A percentile compares a stretch with the other conserved stretches of the same genome.
Evolutionary conservation across 2,888 invertebrate species (phyloP).

Genomic region (Ornithoptera priamus): DNA sequence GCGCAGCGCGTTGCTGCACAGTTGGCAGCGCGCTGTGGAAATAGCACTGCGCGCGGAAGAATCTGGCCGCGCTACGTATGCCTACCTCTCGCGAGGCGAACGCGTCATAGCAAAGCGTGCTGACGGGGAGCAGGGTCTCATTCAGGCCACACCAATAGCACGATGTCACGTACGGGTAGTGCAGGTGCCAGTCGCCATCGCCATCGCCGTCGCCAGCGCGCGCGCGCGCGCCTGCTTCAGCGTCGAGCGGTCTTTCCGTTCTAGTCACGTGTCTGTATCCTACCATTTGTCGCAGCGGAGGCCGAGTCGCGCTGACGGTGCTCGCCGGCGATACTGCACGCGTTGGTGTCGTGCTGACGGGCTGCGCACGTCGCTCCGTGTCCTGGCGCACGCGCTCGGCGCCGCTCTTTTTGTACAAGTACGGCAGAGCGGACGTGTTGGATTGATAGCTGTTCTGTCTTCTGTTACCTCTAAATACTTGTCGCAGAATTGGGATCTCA

Average conservation of each 20-base stretch:
- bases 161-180: conserved; percentile 3
- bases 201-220: not conserved
- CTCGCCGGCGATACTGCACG: not conserved
- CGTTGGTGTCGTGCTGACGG: not conserved
- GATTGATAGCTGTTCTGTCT: not conserved
- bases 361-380: not conserved
- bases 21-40: not conserved
- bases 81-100: conserved; percentile 32
- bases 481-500: conserved; percentile 20
- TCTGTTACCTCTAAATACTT: conserved; percentile 12
- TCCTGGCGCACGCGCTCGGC: not conserved
- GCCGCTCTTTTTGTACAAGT: not conserved
- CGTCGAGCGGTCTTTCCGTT: too few relatives aligned
- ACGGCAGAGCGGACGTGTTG: not conserved
- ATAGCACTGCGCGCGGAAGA: conserved; percentile 25
- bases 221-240: not conserved
- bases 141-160: conserved; percentile 28
- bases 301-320: conserved; percentile 10
- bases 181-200: not conserved
- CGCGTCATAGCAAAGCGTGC: conserved; percentile 32
- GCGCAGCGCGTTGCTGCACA: conserved; percentile 12
- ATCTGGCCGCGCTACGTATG: conserved; percentile 19
- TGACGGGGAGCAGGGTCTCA: conserved; percentile 26
- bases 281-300: not conserved
- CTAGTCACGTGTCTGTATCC: too few relatives aligned